Evolutionary conservation across 2,797 vertebrate species (phyloP).

Genomic region (Pantherophis vulpinus): DNA sequence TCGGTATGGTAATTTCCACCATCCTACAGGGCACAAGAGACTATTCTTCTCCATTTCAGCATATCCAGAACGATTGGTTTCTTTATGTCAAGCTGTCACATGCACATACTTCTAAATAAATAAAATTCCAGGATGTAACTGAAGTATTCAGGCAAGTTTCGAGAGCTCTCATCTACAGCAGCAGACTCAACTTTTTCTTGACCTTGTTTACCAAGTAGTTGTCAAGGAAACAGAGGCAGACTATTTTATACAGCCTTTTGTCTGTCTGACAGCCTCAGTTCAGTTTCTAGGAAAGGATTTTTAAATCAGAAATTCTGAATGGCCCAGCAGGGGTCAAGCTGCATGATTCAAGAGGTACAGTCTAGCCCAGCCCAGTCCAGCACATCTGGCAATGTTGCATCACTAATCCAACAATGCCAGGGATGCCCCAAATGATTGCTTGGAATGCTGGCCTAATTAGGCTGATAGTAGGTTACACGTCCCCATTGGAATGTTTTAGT

Average conservation of each 20-base stretch:
- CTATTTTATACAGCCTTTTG: conserved; percentile 10
- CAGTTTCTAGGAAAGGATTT: conserved; percentile 14
- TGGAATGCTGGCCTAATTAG: neutral
- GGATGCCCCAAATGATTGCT: neutral
- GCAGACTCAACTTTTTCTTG: neutral
- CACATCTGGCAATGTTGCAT: neutral
- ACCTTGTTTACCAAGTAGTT: conserved; percentile 13
- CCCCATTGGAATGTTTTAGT: neutral
- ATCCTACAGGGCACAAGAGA: neutral
- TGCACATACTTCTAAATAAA: neutral
- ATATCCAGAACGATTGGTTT: rapidly evolving
- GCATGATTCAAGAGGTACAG: neutral
- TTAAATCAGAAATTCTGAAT: neutral
- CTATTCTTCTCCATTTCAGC: neutral
- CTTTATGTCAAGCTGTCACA: conserved; percentile 12
- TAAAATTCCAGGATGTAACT: neutral
- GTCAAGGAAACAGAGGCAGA: neutral
- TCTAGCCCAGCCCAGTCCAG: neutral
- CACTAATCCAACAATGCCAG: neutral
- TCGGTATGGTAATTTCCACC: neutral
- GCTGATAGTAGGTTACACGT: neutral
- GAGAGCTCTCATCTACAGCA: neutral
- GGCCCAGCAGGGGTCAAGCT: neutral
- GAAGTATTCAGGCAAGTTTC: neutral
- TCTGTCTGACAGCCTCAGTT: neutral